These are phyloP conservation scores for Nemotelus pantherinus DNA, from an alignment of 2,888 invertebrate species.

Conservation along the genomic window DNA sequence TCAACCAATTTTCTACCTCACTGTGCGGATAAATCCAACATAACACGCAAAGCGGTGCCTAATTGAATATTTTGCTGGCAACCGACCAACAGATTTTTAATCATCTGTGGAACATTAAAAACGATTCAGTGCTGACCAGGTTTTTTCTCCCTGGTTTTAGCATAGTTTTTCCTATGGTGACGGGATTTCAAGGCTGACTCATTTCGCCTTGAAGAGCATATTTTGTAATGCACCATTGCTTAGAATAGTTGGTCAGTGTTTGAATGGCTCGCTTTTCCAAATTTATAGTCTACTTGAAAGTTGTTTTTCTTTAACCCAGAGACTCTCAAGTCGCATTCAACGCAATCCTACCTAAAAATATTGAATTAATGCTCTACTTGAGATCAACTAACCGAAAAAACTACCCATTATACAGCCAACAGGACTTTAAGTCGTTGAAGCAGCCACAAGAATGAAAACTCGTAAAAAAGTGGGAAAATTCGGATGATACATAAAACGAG, in stretches of 20 bases:
- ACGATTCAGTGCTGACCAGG: conserved; percentile 3
- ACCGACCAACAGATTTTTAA: conserved; percentile 36
- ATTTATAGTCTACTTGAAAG: neutral
- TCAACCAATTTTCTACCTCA: neutral
- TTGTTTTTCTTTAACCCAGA: neutral
- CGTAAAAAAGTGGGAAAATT: conserved; percentile 32
- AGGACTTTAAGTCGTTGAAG: conserved; percentile 32
- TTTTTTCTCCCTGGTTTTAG: neutral
- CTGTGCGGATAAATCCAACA: neutral
- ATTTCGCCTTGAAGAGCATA: neutral
- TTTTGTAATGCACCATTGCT: conserved; percentile 6
- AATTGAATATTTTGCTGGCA: conserved; percentile 42
- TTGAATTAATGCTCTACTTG: conserved; percentile 47
- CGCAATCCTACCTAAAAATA: conserved; percentile 19
- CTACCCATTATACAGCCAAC: conserved; percentile 47
- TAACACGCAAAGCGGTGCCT: conserved; percentile 12
- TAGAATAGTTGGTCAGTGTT: conserved; percentile 14
- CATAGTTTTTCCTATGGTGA: neutral
- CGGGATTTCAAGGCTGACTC: neutral
- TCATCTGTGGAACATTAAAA: conserved; percentile 37
- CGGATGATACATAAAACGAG: conserved; percentile 35
- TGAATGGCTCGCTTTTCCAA: neutral
- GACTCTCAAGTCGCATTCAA: neutral
- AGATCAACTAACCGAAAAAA: conserved; percentile 47
- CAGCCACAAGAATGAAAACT: neutral